A percentile compares a stretch with the other conserved stretches of the same genome.
Conservation (phyloP, 2,113 vertebrate genomes). For the Clarias batrachus region DNA sequence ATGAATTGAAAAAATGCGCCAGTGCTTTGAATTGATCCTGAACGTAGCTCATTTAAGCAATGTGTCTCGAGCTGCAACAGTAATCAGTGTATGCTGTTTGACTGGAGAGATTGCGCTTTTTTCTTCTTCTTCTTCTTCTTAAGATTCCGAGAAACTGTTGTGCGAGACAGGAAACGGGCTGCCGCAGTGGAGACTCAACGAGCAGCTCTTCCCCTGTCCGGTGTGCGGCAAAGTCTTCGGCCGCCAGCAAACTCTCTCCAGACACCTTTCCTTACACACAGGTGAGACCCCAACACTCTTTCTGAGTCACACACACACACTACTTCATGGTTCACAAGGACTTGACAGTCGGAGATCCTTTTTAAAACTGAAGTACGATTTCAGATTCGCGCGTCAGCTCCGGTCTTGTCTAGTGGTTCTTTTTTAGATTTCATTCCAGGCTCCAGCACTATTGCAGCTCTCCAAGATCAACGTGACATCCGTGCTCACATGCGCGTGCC, state of each 20-base stretch:
- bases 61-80: neutral
- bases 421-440: neutral
- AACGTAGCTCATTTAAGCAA: neutral
- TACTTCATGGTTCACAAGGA: neutral
- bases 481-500: neutral
- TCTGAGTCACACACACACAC: neutral
- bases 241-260: slow-evolving; percentile 93
- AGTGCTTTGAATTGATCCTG: neutral
- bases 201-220: slow-evolving; percentile 93
- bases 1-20: neutral
- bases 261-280: slow-evolving; percentile 95
- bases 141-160: slow-evolving; percentile 85
- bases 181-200: slow-evolving; percentile 86
- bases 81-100: neutral
- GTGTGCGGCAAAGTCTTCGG: slow-evolving; percentile 98
- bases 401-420: neutral
- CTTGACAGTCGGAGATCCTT: neutral
- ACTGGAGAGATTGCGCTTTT: neutral
- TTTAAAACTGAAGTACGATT: neutral
- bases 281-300: slow-evolving; percentile 70
- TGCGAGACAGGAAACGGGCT: slow-evolving; percentile 86
- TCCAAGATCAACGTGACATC: neutral
- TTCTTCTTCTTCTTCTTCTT: neutral
- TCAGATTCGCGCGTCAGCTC: neutral
- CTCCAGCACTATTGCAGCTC: neutral